Evolutionary conservation across 2,797 vertebrate genomes (phyloP), one percentile per base, ranked within the genome.

Genomic region (Gymnopithys bicolor): DNA sequence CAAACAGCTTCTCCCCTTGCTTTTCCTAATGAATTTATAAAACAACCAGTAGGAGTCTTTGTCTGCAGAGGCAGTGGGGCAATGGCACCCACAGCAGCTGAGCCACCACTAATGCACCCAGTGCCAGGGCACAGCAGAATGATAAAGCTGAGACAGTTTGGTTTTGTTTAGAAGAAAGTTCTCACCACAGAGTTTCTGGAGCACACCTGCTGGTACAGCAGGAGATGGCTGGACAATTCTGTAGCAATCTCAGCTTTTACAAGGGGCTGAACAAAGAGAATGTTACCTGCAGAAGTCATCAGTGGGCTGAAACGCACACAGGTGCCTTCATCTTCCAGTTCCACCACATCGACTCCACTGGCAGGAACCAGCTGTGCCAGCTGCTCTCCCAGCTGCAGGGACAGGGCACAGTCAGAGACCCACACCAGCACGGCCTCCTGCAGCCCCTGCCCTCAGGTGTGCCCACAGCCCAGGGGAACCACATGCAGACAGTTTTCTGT

Each of bases 281-380:
- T 1, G 6, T 97, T 98, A 99, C 99, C 99, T 98, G 99, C 98
- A 37, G 99, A 98, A 10, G 99, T 99, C 98, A 98, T 98, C 37
- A 99, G 96, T 1, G 99, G 99, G 96, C 98, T 99, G 96, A 99
- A 99, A 41, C 99, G 98, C 83, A 99, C 91, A 69, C 98, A 99
- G 0, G 96, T 97, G 43, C 99, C 99, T 82, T 99, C 99, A 2
- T 98, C 98, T 83, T 99, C 99, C 78, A 99, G 97, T 52, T 99
- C 99, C 46, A 99, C 98, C 89, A 99, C 97, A 10, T 99, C 99
- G 3, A 99, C 98, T 5, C 99, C 99, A 5, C 99, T 98, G 55
- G 97, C 91, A 18, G 99, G 99, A 76, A 99, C 98, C 91, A 98
- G 96, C 95, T 97, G 97, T 3, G 98, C 98, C 87, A 99, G 89